These are phyloP conservation scores for Brachypteracias leptosomus DNA, from an alignment of 2,113 vertebrate genomes.

Conservation along the genomic window DNA sequence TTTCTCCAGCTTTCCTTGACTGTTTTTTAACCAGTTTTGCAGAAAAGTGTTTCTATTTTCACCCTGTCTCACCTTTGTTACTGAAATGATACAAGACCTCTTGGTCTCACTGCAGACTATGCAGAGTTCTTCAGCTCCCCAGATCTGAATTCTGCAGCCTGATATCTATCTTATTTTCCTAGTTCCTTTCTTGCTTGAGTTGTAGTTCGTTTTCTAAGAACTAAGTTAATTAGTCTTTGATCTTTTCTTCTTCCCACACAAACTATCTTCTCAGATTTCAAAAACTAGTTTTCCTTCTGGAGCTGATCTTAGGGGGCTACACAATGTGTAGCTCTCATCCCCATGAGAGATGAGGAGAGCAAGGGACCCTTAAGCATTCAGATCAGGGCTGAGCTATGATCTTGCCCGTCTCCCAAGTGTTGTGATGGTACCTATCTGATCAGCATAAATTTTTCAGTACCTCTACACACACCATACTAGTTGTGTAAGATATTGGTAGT, in stretches of 20 bases:
- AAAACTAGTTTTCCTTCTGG: background rate
- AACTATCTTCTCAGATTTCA: background rate
- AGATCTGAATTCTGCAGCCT: background rate
- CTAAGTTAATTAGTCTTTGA: background rate
- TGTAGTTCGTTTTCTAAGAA: background rate
- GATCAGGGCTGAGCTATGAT: background rate
- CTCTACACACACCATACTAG: background rate
- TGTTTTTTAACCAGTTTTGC: background rate
- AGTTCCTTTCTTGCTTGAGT: background rate
- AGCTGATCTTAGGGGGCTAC: background rate
- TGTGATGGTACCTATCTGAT: background rate
- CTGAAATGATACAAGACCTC: background rate
- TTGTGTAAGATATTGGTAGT: background rate
- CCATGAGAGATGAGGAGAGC: background rate
- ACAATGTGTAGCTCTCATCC: background rate
- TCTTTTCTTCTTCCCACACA: conserved; percentile 13
- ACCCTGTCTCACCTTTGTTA: background rate
- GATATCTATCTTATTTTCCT: background rate
- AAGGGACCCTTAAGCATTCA: background rate
- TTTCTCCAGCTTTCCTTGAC: background rate
- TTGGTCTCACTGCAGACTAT: background rate
- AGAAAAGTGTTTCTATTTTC: background rate
- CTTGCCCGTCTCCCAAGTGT: background rate
- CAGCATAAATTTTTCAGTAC: background rate
- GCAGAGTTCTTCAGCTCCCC: background rate